Evolutionary conservation across 2,888 invertebrate species (phyloP), one percentile per base, ranked within the genome.

Genomic region (Drosophila robusta): DNA sequence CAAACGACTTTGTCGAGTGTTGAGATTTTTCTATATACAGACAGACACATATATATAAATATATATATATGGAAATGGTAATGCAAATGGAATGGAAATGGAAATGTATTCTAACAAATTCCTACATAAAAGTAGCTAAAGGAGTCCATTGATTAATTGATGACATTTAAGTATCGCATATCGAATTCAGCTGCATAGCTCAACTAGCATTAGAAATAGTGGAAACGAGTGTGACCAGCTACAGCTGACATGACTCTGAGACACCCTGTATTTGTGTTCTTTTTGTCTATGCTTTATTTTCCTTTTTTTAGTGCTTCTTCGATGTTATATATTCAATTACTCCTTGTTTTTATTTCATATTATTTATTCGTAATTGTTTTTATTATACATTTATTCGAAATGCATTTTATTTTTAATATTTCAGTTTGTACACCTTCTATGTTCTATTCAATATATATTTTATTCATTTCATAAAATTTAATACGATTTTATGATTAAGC

Each of bases 1-100:
- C 84, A 68, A 76, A 77, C 76, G 76, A 76, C 75, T 74, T 65
- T 74, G 75, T 29, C 70, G 75, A 70, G 65, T 66, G 62, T 56
- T 54, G 29, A 32, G 57, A 76, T 79, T 79, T 75, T 66, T 67
- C 34, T 34, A 55, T 39, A 36, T 44, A 41, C 42, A 52, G 4
- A 34, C 34, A 34, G 3, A 12, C 32, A 12, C 4, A 11, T 4
- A 12, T 4, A 12, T 11, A 34, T 11, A 34, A 29, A 16, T 18
- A 51, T 24, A 62, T 9, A 14, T 26, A 24, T 42, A 29, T 51
- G 16, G 4, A 49, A 44, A 50, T 54, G 70, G 26, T 22, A 54
- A 52, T 51, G 62, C 12, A 41, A 69, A 58, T 50, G 75, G 52
- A 54, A 52, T 51, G 62, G 11, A 41, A 69, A 58, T 50, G 75